Evolutionary conservation across 2,113 vertebrate species (phyloP), one percentile per base, ranked within the genome.

Genomic region (Sprattus sprattus): DNA sequence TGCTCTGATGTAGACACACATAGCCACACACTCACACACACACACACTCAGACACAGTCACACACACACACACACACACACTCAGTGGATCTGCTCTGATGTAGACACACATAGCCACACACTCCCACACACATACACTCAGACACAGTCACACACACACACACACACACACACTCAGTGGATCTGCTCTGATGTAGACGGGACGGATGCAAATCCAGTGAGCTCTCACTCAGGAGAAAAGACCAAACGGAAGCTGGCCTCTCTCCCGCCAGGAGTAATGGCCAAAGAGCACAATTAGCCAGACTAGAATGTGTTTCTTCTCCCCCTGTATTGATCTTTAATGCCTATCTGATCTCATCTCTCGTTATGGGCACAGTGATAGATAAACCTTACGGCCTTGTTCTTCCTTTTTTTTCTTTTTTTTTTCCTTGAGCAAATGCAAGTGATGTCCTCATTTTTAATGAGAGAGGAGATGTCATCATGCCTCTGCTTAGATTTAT

Each of bases 401-500:
- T 16, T 78, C 16, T 10, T 25, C n/a, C n/a, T n/a, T n/a, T 32
- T 28, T 32, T 28, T 32, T 13, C 2, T 28, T 28, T 32, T 16
- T 78, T 39, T 78, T 11, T 5, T 44, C 54, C 54, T 60, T 60
- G 54, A 60, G 54, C 54, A 60, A 60, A 20, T 60, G 54, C 54
- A 22, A 60, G 20, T 60, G 71, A 71, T 71, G 64, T 75, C 47
- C 81, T 50, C 87, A 85, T 91, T 85, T 89, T 82, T 93, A 92
- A 93, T 89, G 89, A 92, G 87, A 52, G 82, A 45, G 90, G 86
- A 88, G 87, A 86, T 92, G 89, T 89, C 92, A 90, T 93, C 89
- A 92, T 92, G 94, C 86, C 85, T 84, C 83, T 87, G 85, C 84
- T 87, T 85, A 86, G 90, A 93, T 94, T 93, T 92, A 93, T 90